Base-by-base conservation (phyloP, 2,113 vertebrate species). In the Steatornis caripensis region DNA sequence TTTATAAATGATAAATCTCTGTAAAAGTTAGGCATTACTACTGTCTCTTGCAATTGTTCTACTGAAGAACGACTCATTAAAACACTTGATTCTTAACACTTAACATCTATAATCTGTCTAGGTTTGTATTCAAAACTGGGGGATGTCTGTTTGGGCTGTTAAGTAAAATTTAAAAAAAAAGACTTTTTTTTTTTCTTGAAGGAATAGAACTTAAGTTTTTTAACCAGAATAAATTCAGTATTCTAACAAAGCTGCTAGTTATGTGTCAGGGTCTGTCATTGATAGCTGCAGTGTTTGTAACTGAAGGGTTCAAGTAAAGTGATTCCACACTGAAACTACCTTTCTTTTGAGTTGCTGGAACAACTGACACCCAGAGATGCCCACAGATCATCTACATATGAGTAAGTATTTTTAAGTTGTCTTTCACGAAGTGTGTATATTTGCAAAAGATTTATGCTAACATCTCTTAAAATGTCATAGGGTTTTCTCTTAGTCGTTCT, bases 91-190 rank as follows among this genome's bases (percentile, higher is more conserved):
- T 74, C 45, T 41, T 27, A 29, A 57, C 12, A 46, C 6, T 64
- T 78, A 81, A 37, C 19, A 43, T 32, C 7, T 45, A 12, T 48
- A 43, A 57, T 39, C 19, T 81, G 6, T 36, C 11, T 37, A 36
- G 21, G 6, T 62, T 74, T 81, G 5, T 49, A 41, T 91, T 77
- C 15, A 89, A 48, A 77, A 36, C 5, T 10, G 6, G 2, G 7
- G 4, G 41, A 45, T 1, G 1, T 19, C 60, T 78, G 5, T 36
- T 46, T n/a, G n/a, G n/a, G n/a, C n/a, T n/a, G n/a, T n/a, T n/a
- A n/a, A n/a, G n/a, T n/a, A n/a, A n/a, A n/a, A n/a, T n/a, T n/a
- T n/a, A n/a, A 58, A n/a, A 39, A 32, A 23, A 21, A 30, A 39
- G 4, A 34, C 5, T 12, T 9, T 7, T 8, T 34, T 41, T 20